phyloP scores from a whole-genome alignment of 1,140 invertebrate genomes.

The Penaeus chinensis region DNA sequence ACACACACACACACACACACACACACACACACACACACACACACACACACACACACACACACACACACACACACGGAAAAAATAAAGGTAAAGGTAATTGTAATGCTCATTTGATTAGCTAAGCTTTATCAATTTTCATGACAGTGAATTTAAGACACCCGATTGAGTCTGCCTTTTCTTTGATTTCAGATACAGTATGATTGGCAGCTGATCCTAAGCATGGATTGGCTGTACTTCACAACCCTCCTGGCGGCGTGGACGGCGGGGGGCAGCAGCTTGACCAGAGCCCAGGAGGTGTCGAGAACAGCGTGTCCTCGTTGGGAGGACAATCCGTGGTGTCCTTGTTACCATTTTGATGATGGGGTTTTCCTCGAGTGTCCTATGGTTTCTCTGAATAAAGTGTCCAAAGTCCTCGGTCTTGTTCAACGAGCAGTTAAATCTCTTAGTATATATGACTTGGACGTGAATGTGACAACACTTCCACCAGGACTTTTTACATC shows the following conservation, averaged over 20 bases:
- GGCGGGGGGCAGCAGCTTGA: background rate
- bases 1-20: background rate
- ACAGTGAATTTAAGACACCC: background rate
- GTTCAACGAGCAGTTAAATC: conserved; percentile 78
- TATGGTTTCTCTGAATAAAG: conserved; percentile 75
- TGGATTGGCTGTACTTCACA: conserved; percentile 26
- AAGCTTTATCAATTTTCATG: no score
- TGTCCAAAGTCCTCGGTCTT: conserved; percentile 72
- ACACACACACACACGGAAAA: no score
- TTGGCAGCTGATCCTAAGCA: conserved; percentile 10
- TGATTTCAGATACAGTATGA: background rate
- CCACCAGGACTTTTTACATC: conserved; percentile 76
- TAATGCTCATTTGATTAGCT: no score
- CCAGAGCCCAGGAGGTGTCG: conserved; percentile 17
- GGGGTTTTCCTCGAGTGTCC: conserved; percentile 90
- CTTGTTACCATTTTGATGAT: conserved; percentile 92
- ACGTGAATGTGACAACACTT: conserved; percentile 79
- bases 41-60: background rate
- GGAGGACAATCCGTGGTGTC: conserved; percentile 81
- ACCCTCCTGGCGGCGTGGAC: conserved; percentile 26
- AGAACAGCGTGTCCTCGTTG: conserved; percentile 75
- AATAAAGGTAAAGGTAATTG: background rate
- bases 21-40: background rate
- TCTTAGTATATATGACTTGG: conserved; percentile 86
- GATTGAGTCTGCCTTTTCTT: background rate